These are phyloP conservation scores for Alouatta palliata DNA, from an alignment of 2,113 vertebrate genomes.

Conservation along the genomic window DNA sequence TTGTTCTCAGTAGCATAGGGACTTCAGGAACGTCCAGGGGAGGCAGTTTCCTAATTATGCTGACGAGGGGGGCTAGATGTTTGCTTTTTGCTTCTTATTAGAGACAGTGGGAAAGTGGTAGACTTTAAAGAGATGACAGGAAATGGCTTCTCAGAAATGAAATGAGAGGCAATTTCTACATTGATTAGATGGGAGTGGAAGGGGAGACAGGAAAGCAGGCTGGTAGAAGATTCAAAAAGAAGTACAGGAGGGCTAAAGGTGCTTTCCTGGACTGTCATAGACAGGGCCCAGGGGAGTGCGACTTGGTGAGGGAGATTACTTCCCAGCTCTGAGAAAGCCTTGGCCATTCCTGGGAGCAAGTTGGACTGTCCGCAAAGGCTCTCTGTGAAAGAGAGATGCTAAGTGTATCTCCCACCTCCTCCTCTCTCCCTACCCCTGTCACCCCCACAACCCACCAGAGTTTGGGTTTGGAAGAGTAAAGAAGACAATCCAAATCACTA, in stretches of 20 bases:
- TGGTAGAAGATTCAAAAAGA: neutral
- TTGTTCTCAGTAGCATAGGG: neutral
- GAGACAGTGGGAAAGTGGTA: conserved; percentile 36
- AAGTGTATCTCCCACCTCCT: neutral
- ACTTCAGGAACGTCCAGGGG: neutral
- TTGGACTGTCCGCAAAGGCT: neutral
- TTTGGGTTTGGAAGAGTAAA: neutral
- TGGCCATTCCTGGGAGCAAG: neutral
- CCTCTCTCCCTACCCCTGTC: no score
- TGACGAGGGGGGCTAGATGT: neutral
- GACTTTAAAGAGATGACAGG: conserved; percentile 53
- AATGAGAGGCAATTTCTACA: conserved; percentile 17
- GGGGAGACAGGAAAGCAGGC: neutral
- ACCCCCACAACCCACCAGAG: neutral
- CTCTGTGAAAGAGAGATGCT: neutral
- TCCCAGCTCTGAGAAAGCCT: neutral
- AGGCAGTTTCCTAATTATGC: neutral
- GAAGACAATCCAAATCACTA: neutral
- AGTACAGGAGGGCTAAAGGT: neutral
- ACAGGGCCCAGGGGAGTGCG: rapidly evolving
- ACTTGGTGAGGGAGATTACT: neutral
- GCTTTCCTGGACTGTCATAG: neutral
- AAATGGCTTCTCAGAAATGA: conserved; percentile 42
- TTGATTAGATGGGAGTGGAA: neutral
- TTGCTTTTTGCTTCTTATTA: conserved; percentile 30